Percentiles rank a stretch among this genome's conserved stretches.
These are phyloP conservation scores for Verasper variegatus DNA, from an alignment of 2,113 vertebrate genomes.

Conservation along the genomic window DNA sequence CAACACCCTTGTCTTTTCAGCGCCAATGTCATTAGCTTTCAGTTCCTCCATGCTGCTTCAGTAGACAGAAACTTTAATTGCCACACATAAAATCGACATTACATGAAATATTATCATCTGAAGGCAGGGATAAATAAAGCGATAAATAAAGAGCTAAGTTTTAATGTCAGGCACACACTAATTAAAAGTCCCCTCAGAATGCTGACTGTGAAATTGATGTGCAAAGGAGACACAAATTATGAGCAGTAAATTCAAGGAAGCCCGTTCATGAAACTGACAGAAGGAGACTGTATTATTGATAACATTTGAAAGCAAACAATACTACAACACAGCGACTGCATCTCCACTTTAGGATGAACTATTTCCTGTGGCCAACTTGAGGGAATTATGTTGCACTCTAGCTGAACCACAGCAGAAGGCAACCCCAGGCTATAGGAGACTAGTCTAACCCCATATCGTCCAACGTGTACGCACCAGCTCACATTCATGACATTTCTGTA, in stretches of 20 bases:
- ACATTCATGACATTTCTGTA: conserved; percentile 29
- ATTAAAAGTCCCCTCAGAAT: conserved; percentile 71
- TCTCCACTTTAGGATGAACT: background rate
- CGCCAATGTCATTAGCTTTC: conserved; percentile 60
- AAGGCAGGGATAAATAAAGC: conserved; percentile 69
- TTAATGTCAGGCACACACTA: conserved; percentile 61
- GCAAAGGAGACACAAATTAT: conserved; percentile 59
- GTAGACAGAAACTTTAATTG: conserved; percentile 72
- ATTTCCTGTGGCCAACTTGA: conserved; percentile 16
- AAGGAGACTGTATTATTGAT: conserved; percentile 44
- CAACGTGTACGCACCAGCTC: background rate
- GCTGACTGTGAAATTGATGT: conserved; percentile 73
- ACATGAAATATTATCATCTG: conserved; percentile 72
- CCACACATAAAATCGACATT: conserved; percentile 72
- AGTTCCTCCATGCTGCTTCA: conserved; percentile 61
- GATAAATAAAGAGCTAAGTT: conserved; percentile 16
- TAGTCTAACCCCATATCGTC: background rate
- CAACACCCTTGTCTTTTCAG: conserved; percentile 6
- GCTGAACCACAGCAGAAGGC: conserved; percentile 14
- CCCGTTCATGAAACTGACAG: conserved; percentile 40
- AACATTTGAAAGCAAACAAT: conserved; percentile 40
- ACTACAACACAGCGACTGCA: background rate
- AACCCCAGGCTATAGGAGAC: conserved; percentile 13
- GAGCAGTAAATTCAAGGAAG: conserved; percentile 60
- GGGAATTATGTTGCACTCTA: background rate